Percentiles rank a stretch among this genome's conserved stretches.
Evolutionary conservation across 2,797 vertebrate genomes (phyloP).

Genomic region (Tapirus indicus): DNA sequence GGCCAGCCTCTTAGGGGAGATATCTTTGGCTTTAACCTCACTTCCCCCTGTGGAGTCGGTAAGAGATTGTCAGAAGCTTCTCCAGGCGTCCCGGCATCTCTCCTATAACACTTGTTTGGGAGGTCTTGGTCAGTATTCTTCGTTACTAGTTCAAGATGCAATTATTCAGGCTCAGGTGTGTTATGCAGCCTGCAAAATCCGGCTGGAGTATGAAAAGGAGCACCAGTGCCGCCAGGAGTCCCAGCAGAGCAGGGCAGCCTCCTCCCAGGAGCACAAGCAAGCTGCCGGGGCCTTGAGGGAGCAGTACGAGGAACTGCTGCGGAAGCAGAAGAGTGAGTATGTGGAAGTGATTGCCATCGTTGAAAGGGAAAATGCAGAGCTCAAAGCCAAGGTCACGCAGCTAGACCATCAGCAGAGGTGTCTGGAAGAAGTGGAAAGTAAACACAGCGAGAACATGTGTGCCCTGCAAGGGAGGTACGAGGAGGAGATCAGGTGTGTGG

Average conservation of each 20-base stretch:
- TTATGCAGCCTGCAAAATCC: conserved; percentile 94
- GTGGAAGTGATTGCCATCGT: conserved; percentile 89
- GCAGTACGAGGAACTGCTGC: conserved; percentile 92
- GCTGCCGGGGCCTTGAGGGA: conserved; percentile 90
- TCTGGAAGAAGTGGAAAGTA: conserved; percentile 89
- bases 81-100: conserved; percentile 89
- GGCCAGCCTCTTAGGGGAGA: conserved; percentile 91
- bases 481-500: conserved; percentile 89
- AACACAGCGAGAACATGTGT: conserved; percentile 89
- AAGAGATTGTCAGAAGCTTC: conserved; percentile 88
- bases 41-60: conserved; percentile 82
- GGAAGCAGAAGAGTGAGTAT: conserved; percentile 92
- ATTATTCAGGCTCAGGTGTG: conserved; percentile 96
- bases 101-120: conserved; percentile 87
- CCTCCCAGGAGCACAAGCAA: conserved; percentile 92
- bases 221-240: conserved; percentile 91
- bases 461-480: conserved; percentile 90
- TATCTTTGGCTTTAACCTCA: conserved; percentile 92
- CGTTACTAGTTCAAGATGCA: conserved; percentile 94
- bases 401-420: conserved; percentile 89
- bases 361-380: conserved; percentile 92
- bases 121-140: conserved; percentile 88
- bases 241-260: conserved; percentile 87
- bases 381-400: conserved; percentile 91
- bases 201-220: conserved; percentile 91